phyloP scores from a whole-genome alignment of 2,797 vertebrate species.

The Lacerta viridis region DNA sequence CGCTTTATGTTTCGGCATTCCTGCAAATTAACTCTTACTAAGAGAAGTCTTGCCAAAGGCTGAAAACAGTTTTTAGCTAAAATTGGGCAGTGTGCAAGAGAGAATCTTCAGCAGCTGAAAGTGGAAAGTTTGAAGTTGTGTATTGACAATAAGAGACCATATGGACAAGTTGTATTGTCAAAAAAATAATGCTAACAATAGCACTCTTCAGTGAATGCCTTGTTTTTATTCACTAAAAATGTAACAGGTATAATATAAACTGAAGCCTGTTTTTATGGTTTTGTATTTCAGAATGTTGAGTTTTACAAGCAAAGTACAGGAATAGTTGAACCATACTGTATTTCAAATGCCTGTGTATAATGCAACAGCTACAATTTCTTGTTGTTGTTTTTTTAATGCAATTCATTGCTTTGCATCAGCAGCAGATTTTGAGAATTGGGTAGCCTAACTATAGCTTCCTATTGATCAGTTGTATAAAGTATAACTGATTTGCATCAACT shows the following conservation, averaged over 20 bases:
- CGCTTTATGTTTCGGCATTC: constrained; percentile 64
- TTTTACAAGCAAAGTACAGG: constrained; percentile 15
- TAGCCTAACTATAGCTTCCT: neutral
- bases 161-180: constrained; percentile 29
- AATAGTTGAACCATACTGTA: neutral
- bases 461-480: constrained; percentile 24
- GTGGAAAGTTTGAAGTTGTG: neutral
- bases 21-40: constrained; percentile 54
- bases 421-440: neutral
- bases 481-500: neutral
- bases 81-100: neutral
- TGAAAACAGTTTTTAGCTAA: constrained; percentile 36
- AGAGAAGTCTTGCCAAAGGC: constrained; percentile 52
- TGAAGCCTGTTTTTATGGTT: neutral
- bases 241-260: constrained; percentile 20
- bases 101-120: neutral
- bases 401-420: neutral
- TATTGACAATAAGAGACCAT: neutral
- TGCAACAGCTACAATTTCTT: neutral
- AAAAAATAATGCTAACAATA: constrained; percentile 43
- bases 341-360: neutral
- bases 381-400: neutral
- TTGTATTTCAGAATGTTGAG: constrained; percentile 37
- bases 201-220: constrained; percentile 26
- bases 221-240: constrained; percentile 23